Base-by-base conservation (phyloP, 2,113 vertebrate genomes). In the Furnarius figulus region DNA sequence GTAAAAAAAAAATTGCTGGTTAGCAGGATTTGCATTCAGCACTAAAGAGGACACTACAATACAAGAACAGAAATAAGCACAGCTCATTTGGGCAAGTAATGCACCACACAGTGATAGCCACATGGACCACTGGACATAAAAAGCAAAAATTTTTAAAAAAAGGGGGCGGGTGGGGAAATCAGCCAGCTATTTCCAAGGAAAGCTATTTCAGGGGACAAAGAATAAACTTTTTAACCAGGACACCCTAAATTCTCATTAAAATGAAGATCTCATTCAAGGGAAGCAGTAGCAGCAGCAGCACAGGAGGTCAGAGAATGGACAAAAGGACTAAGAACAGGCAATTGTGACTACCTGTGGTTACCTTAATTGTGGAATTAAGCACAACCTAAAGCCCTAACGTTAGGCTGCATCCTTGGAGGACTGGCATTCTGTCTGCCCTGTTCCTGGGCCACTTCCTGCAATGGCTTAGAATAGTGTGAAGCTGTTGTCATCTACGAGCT, bases 91-190 rank as follows among this genome's bases (percentile, higher is more conserved):
- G 15, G 14, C 37, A 71, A 59, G 33, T 28, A 67, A 81, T 4
- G 4, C 0, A 2, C 17, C n/a, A 18, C 16, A 42, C 2, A 25
- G 14, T 1, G 2, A 40, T 17, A 5, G 42, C 22, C 53, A 68
- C 15, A 19, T 8, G 10, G n/a, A 50, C 35, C 8, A 19, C 27
- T 5, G 7, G 12, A 14, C 2, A 55, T 40, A 78, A 52, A 80
- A 74, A 68, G 9, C 19, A 87, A 67, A 90, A 75, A 33, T n/a
- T n/a, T n/a, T 4, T 25, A 49, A 59, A 67, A 25, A 1, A 52
- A 46, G 39, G 39, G 39, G 12, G 39, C 9, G 39, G 39, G 39
- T 12, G 39, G 39, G 39, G 39, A n/a, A 42, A 52, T 5, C 21
- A 58, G 33, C 40, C 59, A 80, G 13, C 37, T 87, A 13, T 52